Evolutionary conservation across 2,113 vertebrate species (phyloP).

Genomic region (Tylochromis polylepis): DNA sequence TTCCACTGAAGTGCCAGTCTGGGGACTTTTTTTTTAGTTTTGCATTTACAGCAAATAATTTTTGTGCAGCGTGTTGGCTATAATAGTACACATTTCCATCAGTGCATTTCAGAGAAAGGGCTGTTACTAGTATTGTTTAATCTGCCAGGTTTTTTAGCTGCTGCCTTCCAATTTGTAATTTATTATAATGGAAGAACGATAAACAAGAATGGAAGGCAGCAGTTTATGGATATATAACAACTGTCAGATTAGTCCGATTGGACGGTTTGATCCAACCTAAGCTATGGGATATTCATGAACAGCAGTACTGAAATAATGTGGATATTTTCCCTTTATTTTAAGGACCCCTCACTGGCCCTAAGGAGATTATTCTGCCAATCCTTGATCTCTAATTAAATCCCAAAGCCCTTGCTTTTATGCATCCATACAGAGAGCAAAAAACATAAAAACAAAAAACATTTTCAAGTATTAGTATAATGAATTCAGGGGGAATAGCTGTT

Average conservation of each 20-base stretch:
- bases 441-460: neutral
- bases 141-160: neutral
- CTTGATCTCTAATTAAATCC: conserved; percentile 27
- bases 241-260: neutral
- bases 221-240: neutral
- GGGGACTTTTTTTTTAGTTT: conserved; percentile 1
- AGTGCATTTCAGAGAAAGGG: neutral
- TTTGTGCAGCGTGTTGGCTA: neutral
- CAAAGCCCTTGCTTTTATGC: conserved; percentile 36
- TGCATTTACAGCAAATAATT: neutral
- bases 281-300: neutral
- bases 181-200: neutral
- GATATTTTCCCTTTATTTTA: conserved; percentile 2
- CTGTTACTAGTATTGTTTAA: neutral
- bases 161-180: neutral
- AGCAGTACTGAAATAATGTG: neutral
- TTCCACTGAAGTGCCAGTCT: conserved; percentile 40
- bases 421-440: neutral
- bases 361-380: conserved; percentile 45
- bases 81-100: neutral
- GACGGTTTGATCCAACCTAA: neutral
- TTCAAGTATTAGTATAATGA: conserved; percentile 1
- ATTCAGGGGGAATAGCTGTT: neutral
- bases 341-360: neutral
- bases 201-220: neutral